These are phyloP conservation scores for Caenorhabditis sinica DNA, from an alignment of 2,888 invertebrate species.

Conservation along the genomic window DNA sequence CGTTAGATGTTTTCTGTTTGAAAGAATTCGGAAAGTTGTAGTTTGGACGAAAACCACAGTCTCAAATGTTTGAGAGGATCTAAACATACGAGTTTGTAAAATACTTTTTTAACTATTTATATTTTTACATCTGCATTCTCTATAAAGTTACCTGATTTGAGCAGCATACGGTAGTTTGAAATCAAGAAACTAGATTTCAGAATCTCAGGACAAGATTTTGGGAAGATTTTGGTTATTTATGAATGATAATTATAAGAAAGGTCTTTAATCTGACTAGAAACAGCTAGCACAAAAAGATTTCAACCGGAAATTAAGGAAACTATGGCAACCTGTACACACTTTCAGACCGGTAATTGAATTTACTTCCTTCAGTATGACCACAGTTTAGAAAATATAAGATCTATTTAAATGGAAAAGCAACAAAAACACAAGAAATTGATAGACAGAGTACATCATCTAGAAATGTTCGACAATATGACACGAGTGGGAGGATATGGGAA, in stretches of 20 bases:
- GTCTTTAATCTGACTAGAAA: not conserved
- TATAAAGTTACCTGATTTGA: no score
- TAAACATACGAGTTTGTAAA: no score
- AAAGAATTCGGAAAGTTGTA: not conserved
- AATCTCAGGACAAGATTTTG: no score
- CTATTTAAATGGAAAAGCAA: not conserved
- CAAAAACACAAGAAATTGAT: not conserved
- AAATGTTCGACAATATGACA: not conserved
- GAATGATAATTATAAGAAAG: not conserved
- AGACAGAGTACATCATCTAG: conserved; percentile 1
- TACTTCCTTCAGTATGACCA: not conserved
- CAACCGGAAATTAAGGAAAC: conserved; percentile 39
- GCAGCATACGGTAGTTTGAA: no score
- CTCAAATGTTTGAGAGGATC: no score
- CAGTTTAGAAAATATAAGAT: not conserved
- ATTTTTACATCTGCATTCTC: no score
- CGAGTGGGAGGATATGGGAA: conserved; percentile 21
- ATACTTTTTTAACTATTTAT: no score
- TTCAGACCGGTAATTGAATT: conserved; percentile 6
- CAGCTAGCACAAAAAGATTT: not conserved
- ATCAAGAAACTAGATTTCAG: no score
- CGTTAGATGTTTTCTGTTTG: not conserved
- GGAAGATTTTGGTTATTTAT: no score
- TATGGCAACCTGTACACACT: not conserved
- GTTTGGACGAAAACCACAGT: not conserved